Conservation (phyloP, 2,888 invertebrate species). For the Lasioglossum pauxillum region DNA sequence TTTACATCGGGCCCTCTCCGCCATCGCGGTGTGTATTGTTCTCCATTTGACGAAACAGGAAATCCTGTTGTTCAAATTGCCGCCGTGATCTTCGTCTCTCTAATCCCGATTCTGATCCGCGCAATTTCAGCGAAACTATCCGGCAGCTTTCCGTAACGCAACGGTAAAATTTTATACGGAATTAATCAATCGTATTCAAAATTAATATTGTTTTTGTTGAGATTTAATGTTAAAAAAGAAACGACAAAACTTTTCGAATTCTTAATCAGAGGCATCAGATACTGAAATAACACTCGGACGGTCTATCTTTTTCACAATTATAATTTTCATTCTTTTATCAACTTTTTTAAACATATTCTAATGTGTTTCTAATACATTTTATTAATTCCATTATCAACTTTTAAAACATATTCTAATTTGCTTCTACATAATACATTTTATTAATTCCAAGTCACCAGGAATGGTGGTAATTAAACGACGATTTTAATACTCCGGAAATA, state of each 20-base stretch:
- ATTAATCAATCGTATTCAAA: neutral
- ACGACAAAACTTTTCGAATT: neutral
- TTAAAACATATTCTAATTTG: no score
- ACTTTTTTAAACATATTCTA: no score
- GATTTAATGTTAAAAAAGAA: no score
- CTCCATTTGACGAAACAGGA: neutral
- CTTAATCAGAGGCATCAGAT: neutral
- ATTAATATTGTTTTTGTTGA: neutral
- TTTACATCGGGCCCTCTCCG: neutral
- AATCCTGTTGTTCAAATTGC: slow-evolving; percentile 6
- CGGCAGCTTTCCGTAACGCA: neutral
- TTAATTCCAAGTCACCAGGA: no score
- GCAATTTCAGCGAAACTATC: neutral
- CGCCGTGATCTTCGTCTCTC: neutral
- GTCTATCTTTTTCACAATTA: no score
- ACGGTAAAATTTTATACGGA: neutral
- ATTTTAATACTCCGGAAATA: neutral
- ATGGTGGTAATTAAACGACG: neutral
- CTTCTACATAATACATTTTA: no score
- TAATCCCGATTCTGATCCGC: neutral
- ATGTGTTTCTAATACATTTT: no score
- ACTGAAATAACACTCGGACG: no score
- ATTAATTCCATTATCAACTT: no score
- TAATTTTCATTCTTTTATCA: no score
- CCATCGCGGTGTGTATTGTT: neutral